Evolutionary conservation across 2,888 invertebrate genomes (phyloP), one percentile per base, ranked within the genome.

Genomic region (Philereme vetulata): DNA sequence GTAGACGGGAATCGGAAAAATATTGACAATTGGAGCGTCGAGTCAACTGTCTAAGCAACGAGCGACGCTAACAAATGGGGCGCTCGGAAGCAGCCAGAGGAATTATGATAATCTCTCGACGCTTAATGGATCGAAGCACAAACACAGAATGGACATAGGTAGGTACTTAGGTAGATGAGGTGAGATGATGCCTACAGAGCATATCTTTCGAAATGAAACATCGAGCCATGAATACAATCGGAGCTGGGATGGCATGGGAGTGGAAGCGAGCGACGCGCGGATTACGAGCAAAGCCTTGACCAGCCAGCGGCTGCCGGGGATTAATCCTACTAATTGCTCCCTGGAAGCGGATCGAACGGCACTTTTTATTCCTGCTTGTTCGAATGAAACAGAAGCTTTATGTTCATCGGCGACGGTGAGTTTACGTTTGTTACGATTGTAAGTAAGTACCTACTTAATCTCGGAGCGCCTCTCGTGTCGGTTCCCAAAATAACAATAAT

Each of bases 351-450:
- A 44, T 33, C 21, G 10, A 49, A 11, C n/a, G 32, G 35, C 35
- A 11, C 32, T 38, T 50, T 45, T 44, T 44, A 49, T 32, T 56
- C 5, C 21, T 21, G 35, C 44, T 33, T 35, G 48, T 45, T 8
- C 44, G 34, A 49, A 44, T 38, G 33, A 38, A 56, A 21, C 11
- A 55, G 33, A 35, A 49, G 43, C 8, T 51, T 51, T 35, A 51
- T 44, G 44, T 44, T 44, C 42, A 38, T 42, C 43, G 35, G 49
- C 49, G 44, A 43, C 21, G 42, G 4, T 42, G 34, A 36, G 9
- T 49, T 44, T 49, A 21, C 10, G 48, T 49, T 48, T 32, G 43
- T 55, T 49, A 49, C 43, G 55, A 55, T 48, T 49, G 7, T 50
- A 21, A 21, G 21, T 21, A n/a, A n/a, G n/a, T n/a, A n/a, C n/a